Conservation (phyloP, 1,140 invertebrate genomes). For the Heliconius melpomene region DNA sequence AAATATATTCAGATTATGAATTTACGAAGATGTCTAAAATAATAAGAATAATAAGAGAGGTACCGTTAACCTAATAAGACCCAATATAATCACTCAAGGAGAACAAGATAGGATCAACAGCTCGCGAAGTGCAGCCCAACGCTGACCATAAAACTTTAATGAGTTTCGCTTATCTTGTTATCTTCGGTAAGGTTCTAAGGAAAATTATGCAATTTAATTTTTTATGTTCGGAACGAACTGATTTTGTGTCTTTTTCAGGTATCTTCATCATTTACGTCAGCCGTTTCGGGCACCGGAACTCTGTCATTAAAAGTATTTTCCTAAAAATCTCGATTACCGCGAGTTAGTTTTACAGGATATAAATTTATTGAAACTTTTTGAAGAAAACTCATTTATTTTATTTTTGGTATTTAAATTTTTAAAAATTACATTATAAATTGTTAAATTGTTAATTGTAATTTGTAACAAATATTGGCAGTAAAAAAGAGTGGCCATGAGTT, state of each 20-base stretch:
- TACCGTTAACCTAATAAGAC: conserved; percentile 21
- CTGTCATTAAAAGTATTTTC: too few relatives aligned
- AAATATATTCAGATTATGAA: background rate
- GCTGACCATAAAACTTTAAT: conserved; percentile 71
- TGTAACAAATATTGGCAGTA: too few relatives aligned
- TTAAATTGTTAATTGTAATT: too few relatives aligned
- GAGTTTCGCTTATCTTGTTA: conserved; percentile 70
- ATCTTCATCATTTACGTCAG: background rate
- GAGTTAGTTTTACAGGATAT: too few relatives aligned
- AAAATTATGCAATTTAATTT: conserved; percentile 32
- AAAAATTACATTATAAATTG: too few relatives aligned
- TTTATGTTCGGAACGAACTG: background rate
- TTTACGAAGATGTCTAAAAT: background rate
- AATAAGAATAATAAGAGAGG: background rate
- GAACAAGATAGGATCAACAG: conserved; percentile 36
- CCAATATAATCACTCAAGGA: conserved; percentile 21
- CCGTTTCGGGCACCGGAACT: too few relatives aligned
- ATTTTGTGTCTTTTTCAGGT: background rate
- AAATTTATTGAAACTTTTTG: too few relatives aligned
- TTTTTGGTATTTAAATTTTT: too few relatives aligned
- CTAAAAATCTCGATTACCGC: too few relatives aligned
- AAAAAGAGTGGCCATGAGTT: too few relatives aligned
- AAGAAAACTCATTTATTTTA: too few relatives aligned
- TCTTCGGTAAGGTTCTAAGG: conserved; percentile 47
- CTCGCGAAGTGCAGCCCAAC: conserved; percentile 41